Conservation (phyloP, 2,888 invertebrate genomes). For the Pseudoips prasinana region DNA sequence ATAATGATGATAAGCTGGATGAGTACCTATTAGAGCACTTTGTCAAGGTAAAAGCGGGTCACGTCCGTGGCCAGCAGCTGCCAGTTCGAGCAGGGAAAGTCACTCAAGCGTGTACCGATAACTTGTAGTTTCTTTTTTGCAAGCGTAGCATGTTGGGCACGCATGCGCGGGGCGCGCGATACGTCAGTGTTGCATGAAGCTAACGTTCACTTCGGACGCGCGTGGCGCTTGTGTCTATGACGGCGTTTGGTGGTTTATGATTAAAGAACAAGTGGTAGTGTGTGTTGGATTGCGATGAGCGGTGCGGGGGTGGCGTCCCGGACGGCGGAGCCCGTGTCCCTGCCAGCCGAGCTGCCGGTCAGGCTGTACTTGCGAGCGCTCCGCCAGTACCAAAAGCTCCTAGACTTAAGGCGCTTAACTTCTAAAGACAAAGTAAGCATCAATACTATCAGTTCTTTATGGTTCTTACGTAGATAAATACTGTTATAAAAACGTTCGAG, state of each 20-base stretch:
- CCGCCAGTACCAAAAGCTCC: slow-evolving; percentile 83
- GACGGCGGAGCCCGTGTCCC: slow-evolving; percentile 46
- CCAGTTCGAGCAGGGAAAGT: slow-evolving; percentile 64
- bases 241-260: slow-evolving; percentile 54
- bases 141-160: slow-evolving; percentile 56
- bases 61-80: slow-evolving; percentile 51
- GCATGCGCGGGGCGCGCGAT: slow-evolving; percentile 64
- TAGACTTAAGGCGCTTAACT: slow-evolving; percentile 80
- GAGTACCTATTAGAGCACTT: slow-evolving; percentile 24
- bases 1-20: too few relatives aligned
- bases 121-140: slow-evolving; percentile 70
- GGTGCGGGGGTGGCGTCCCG: slow-evolving; percentile 69
- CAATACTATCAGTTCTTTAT: slow-evolving; percentile 16
- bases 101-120: slow-evolving; percentile 47
- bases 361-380: slow-evolving; percentile 82
- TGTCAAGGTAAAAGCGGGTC: slow-evolving; percentile 70
- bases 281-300: slow-evolving; percentile 57
- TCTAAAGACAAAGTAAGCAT: slow-evolving; percentile 77
- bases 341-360: slow-evolving; percentile 65
- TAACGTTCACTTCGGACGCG: slow-evolving; percentile 81
- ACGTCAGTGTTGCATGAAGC: slow-evolving; percentile 73
- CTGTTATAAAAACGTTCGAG: too few relatives aligned
- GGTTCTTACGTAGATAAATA: too few relatives aligned
- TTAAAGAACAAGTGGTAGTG: slow-evolving; percentile 55
- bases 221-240: slow-evolving; percentile 58